Evolutionary conservation across 2,113 vertebrate species (phyloP).

Genomic region (Melanerpes formicivorus): DNA sequence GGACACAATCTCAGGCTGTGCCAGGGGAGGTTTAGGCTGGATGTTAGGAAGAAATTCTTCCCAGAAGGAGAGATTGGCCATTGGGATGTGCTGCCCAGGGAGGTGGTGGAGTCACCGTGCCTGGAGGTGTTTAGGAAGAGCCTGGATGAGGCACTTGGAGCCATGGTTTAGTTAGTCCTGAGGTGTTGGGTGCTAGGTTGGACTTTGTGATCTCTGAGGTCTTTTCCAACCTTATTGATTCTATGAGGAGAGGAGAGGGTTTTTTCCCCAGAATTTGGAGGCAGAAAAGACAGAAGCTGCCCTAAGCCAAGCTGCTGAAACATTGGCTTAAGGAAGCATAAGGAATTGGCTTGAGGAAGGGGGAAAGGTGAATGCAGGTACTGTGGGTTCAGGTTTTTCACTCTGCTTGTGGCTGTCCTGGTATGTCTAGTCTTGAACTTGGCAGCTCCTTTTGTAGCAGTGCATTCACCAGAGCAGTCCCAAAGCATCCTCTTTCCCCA

Average conservation of each 20-base stretch:
- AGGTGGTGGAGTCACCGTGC: too few species aligned
- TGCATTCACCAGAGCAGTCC: neutral
- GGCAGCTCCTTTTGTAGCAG: neutral
- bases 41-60: too few species aligned
- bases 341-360: conserved; percentile 78
- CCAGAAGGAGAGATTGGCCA: too few species aligned
- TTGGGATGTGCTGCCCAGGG: too few species aligned
- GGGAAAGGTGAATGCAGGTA: conserved; percentile 77
- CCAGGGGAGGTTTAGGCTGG: too few species aligned
- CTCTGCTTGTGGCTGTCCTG: neutral
- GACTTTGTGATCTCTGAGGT: too few species aligned
- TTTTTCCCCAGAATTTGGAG: conserved; percentile 77
- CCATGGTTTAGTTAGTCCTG: too few species aligned
- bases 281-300: conserved; percentile 77
- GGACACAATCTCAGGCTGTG: too few species aligned
- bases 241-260: conserved; percentile 14
- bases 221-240: too few species aligned
- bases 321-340: conserved; percentile 59
- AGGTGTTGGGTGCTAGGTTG: too few species aligned
- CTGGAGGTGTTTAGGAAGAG: too few species aligned
- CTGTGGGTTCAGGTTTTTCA: neutral
- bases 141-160: too few species aligned
- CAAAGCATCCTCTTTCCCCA: neutral
- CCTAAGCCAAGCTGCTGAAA: conserved; percentile 80
- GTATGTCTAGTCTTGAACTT: neutral